Evolutionary conservation across 2,888 invertebrate genomes (phyloP), one percentile per base, ranked within the genome.

Genomic region (Caenorhabditis panamensis): DNA sequence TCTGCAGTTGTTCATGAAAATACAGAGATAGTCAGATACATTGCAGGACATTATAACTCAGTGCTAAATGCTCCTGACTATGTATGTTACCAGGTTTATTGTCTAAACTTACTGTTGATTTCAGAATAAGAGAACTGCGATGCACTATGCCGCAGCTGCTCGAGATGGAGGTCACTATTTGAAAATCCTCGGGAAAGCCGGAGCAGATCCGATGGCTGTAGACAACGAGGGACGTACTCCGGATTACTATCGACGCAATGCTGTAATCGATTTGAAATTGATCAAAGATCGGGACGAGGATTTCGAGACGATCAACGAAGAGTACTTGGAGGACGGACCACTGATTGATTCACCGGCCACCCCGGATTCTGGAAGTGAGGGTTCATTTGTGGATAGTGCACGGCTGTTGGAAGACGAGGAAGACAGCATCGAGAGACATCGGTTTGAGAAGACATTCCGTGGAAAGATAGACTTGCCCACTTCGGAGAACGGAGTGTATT

Each of bases 101-200:
- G 11, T 36, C 36, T 8, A 11, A 8, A 8, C 36, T 13, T 16
- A 9, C 41, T 68, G 5, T 28, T 61, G 44, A 62, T 37, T 88
- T 37, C 80, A 91, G 89, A 95, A 96, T 79, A 96, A 96, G 24
- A 93, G 95, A 84, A 95, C 95, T 0, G 94, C 96, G 0, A 92
- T 96, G 59, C 96, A 96, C 92, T 96, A 95, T 92, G 95, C 96
- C 0, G 95, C 95, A 1, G 93, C 94, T 16, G 88, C 91, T n/a
- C 94, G 95, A 91, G 95, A 95, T 88, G 94, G 94, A 67, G 87
- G 87, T 9, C 87, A 87, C 62, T 87, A 87, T 62, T 67, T 86
- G 77, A 87, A 87, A 88, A 93, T 95, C 68, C 93, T 97, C 13
- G 93, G 95, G 37, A 94, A 94, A 84, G 93, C 94, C 26, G 96